These are phyloP conservation scores for Elysia crispata DNA, from an alignment of 2,888 invertebrate species.

Conservation along the genomic window DNA sequence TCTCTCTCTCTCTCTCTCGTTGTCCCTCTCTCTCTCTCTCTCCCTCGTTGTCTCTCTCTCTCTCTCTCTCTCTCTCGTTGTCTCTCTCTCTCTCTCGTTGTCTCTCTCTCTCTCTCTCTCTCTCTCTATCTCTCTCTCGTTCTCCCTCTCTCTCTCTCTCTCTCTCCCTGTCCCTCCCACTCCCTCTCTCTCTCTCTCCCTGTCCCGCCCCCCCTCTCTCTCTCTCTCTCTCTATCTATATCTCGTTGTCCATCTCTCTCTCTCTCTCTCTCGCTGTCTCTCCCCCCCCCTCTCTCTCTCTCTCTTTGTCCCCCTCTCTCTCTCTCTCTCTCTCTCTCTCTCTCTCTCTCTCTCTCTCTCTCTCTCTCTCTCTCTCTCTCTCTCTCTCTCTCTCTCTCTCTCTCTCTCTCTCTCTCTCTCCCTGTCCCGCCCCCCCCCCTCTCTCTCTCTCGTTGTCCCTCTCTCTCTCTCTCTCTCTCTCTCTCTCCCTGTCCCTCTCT, in stretches of 20 bases:
- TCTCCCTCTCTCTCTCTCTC: no score
- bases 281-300: no score
- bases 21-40: neutral
- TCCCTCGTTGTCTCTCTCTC: neutral
- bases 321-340: neutral
- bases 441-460: no score
- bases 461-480: neutral
- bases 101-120: conserved; percentile 28
- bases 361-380: conserved; percentile 5
- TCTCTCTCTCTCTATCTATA: no score
- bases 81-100: conserved; percentile 29
- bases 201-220: no score
- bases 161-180: no score
- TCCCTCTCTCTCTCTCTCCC: no score
- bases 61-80: conserved; percentile 34
- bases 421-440: no score
- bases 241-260: no score
- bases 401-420: neutral
- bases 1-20: no score
- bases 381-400: conserved; percentile 1
- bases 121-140: neutral
- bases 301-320: no score
- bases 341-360: conserved; percentile 18
- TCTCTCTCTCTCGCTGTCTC: no score
- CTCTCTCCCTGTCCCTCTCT: conserved; percentile 22